These are phyloP conservation scores for Anoplolepis gracilipes DNA, from an alignment of 1,140 invertebrate genomes.

Conservation along the genomic window DNA sequence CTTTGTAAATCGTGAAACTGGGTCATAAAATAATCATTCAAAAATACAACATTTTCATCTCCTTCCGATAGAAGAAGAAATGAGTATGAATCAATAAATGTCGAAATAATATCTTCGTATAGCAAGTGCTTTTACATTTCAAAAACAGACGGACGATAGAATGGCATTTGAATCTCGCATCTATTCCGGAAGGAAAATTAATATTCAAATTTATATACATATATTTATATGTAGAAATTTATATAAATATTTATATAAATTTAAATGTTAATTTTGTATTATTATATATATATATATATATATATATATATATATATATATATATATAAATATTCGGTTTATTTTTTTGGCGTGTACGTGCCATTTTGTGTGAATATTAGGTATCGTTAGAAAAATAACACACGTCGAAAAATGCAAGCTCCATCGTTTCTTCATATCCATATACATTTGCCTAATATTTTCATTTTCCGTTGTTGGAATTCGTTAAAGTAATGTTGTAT, in stretches of 20 bases:
- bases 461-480: neutral
- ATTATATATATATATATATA: too few species aligned
- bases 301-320: too few species aligned
- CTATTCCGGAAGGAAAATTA: neutral
- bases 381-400: neutral
- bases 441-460: neutral
- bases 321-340: too few species aligned
- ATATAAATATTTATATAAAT: too few species aligned
- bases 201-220: neutral
- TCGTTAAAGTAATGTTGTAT: conserved; percentile 29
- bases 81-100: conserved; percentile 26
- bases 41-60: neutral
- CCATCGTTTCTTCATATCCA: neutral
- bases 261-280: too few species aligned
- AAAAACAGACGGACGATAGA: neutral
- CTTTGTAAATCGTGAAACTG: conserved; percentile 8
- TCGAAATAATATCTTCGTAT: neutral
- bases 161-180: neutral
- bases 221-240: too few species aligned
- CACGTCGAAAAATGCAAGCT: neutral
- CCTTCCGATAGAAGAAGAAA: neutral
- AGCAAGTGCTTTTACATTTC: neutral
- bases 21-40: conserved; percentile 30
- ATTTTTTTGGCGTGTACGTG: too few species aligned
- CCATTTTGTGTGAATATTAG: too few species aligned